Evolutionary conservation across 2,888 invertebrate species (phyloP), one percentile per base, ranked within the genome.

Genomic region (Drosophila mimica): DNA sequence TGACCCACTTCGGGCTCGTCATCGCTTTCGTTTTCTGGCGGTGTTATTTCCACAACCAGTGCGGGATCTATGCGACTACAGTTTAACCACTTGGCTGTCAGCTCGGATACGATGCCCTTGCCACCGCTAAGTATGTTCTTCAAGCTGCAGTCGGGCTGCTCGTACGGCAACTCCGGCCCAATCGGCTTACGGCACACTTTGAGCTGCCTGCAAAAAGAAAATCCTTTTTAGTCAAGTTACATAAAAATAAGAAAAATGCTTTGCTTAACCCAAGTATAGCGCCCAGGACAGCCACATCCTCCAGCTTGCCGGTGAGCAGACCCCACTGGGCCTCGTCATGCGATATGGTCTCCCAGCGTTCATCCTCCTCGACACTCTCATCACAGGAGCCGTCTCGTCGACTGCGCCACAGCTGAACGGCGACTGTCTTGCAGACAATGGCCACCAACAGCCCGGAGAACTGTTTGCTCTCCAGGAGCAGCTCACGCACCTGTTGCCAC

Each of bases 321-420:
- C 96, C 96, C 97, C 98, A 98, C 91, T 96, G 96, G 49, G 97
- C 96, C 84, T 96, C 95, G 91, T 98, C 98, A 79, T 96, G 95
- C 2, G 97, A 96, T 61, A 98, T 95, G 61, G 96, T 95, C 92
- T 97, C 97, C 97, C 97, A 98, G 51, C 94, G 93, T 56, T 94
- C 95, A 33, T 95, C 95, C 25, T 91, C 90, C 40, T 79, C 82
- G 59, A 82, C 82, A 33, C 93, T 93, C 66, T 92, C 94, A 43
- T 94, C 93, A 61, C 92, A 92, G 0, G 91, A 91, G 28, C 91
- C 91, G 88, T 92, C 58, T 0, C 80, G 82, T 11, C 89, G 89
- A 38, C 71, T 83, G 0, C 87, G 88, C 74, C 89, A 87, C 25
- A 91, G 60, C 17, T 90, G 79, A 0, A 94, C 71, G 1, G 96